These are phyloP conservation scores for Plebejus melissa DNA, from an alignment of 2,888 invertebrate species.

Conservation along the genomic window DNA sequence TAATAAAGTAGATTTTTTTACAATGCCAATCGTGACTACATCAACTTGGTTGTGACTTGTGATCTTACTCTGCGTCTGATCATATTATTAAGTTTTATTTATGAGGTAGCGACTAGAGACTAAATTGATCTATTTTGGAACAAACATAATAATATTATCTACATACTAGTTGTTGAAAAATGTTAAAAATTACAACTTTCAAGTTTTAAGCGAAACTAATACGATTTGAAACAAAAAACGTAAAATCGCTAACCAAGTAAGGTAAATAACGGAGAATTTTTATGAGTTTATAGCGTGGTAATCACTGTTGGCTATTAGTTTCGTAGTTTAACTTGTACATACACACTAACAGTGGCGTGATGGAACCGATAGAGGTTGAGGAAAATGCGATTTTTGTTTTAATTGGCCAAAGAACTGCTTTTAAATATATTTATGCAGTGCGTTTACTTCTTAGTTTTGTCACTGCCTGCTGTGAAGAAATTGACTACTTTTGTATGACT, in stretches of 20 bases:
- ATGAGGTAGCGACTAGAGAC: too few species aligned
- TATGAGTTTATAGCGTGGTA: constrained; percentile 19
- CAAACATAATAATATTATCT: too few species aligned
- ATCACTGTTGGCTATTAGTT: background rate
- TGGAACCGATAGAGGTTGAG: background rate
- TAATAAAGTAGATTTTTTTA: too few species aligned
- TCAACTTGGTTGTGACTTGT: too few species aligned
- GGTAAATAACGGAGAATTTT: constrained; percentile 14
- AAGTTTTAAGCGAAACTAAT: constrained; percentile 18
- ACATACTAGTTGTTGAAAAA: background rate
- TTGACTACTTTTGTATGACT: too few species aligned
- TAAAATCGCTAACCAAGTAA: constrained; percentile 17
- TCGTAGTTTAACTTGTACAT: background rate
- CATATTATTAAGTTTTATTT: too few species aligned
- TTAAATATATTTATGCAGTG: too few species aligned
- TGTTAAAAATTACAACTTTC: background rate
- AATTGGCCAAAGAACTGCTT: background rate
- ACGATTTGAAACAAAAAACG: background rate
- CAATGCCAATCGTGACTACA: too few species aligned
- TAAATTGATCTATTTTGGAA: too few species aligned
- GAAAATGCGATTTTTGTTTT: background rate
- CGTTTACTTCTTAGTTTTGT: too few species aligned
- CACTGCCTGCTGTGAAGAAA: too few species aligned
- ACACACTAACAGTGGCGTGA: constrained; percentile 8
- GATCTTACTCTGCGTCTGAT: too few species aligned